Percentiles rank a stretch among this genome's conserved stretches.
phyloP scores from a whole-genome alignment of 2,888 invertebrate genomes.

The Slavum lentiscoides region DNA sequence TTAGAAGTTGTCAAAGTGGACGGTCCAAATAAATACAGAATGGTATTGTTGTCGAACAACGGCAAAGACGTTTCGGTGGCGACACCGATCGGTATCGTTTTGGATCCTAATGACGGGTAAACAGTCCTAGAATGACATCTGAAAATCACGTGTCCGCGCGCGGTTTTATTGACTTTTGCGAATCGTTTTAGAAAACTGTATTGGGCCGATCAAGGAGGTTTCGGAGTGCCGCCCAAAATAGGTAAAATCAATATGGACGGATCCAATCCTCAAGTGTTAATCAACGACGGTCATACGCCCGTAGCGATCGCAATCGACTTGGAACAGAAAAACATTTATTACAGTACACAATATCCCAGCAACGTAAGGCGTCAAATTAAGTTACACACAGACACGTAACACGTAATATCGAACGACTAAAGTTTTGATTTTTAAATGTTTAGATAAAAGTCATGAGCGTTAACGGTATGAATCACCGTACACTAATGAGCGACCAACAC shows the following conservation, averaged over 20 bases:
- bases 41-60: conserved; percentile 86
- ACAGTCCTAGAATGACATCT: too few species aligned
- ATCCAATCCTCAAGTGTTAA: conserved; percentile 71
- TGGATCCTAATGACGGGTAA: conserved; percentile 90
- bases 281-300: conserved; percentile 71
- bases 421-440: not conserved
- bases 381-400: too few species aligned
- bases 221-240: conserved; percentile 85
- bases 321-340: conserved; percentile 82
- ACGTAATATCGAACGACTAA: not conserved
- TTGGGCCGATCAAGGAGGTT: conserved; percentile 95
- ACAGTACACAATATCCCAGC: conserved; percentile 78
- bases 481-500: conserved; percentile 71
- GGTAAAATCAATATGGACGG: conserved; percentile 94
- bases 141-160: too few species aligned
- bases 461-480: conserved; percentile 71
- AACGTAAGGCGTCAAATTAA: conserved; percentile 62
- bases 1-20: conserved; percentile 87
- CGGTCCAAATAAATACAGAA: conserved; percentile 79
- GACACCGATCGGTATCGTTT: conserved; percentile 80
- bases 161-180: not conserved
- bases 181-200: conserved; percentile 72
- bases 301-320: conserved; percentile 85
- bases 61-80: conserved; percentile 84
- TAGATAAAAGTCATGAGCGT: conserved; percentile 68